phyloP scores from a whole-genome alignment of 1,140 invertebrate species.

The Notospermus geniculatus region DNA sequence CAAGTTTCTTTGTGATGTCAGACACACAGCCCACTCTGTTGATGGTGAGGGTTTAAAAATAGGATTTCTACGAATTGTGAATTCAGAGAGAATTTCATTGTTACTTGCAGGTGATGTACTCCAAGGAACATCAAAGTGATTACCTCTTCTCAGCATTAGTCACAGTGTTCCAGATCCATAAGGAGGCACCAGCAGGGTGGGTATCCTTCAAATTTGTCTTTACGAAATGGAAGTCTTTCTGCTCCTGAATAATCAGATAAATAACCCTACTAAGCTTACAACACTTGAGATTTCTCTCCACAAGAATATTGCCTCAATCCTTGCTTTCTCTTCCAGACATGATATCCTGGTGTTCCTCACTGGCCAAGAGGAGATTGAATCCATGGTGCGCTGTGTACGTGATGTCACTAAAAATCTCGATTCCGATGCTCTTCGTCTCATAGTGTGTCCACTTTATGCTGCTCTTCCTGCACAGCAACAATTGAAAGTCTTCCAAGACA shows the following conservation, averaged over 20 bases:
- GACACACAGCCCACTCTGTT: no score
- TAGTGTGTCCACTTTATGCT: conserved; percentile 88
- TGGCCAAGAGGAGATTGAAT: conserved; percentile 98
- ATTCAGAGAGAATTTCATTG: not conserved
- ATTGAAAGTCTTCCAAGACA: conserved; percentile 73
- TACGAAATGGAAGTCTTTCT: not conserved
- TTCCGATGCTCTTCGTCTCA: conserved; percentile 59
- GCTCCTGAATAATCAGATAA: not conserved
- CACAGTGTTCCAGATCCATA: conserved; percentile 90
- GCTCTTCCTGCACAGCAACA: conserved; percentile 83
- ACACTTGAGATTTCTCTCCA: no score
- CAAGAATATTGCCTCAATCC: not conserved
- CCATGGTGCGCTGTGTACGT: conserved; percentile 72
- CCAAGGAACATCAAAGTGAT: conserved; percentile 75
- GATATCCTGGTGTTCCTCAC: conserved; percentile 97
- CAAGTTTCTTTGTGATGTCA: no score
- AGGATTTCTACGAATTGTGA: no score
- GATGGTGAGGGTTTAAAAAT: no score
- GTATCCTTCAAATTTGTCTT: conserved; percentile 33
- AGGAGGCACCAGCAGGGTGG: conserved; percentile 76
- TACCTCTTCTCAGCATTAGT: conserved; percentile 74
- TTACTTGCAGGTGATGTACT: conserved; percentile 68
- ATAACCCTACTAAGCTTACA: no score
- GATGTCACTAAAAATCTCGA: conserved; percentile 65
- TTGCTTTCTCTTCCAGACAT: conserved; percentile 44